These are phyloP conservation scores for Cossypha dichroa DNA, from an alignment of 2,797 vertebrate species.

Conservation along the genomic window DNA sequence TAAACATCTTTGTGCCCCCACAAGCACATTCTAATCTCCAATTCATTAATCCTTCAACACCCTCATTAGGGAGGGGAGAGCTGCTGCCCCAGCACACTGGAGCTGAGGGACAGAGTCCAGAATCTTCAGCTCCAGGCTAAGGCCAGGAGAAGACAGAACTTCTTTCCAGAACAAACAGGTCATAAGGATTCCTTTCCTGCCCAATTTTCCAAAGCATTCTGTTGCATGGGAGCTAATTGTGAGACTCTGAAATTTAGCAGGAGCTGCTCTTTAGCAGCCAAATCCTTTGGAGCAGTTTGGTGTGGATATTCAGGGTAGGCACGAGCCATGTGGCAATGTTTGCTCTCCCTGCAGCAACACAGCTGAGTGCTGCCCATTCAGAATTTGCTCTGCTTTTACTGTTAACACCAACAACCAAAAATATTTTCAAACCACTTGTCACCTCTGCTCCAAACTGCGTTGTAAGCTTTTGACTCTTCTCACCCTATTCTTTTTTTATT, in stretches of 20 bases:
- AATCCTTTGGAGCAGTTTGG: background rate
- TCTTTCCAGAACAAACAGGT: background rate
- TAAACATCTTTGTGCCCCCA: background rate
- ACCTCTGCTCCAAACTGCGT: background rate
- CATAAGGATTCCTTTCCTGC: background rate
- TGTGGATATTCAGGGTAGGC: background rate
- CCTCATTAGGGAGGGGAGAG: background rate
- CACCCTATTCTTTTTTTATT: rapidly evolving
- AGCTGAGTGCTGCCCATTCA: background rate
- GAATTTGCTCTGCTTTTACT: background rate
- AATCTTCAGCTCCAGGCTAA: background rate
- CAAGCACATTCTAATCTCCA: background rate
- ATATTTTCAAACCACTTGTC: background rate
- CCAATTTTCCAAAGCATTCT: background rate
- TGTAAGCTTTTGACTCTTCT: background rate
- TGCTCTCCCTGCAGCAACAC: conserved; percentile 10
- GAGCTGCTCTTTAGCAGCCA: background rate
- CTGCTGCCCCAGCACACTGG: background rate
- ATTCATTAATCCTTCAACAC: background rate
- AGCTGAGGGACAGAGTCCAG: background rate
- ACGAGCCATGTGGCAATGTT: background rate
- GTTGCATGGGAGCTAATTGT: background rate
- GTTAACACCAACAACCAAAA: background rate
- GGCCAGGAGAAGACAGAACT: background rate
- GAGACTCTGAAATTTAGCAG: background rate